Base-by-base conservation (phyloP, 2,888 invertebrate species). In the Andrena bicolor region DNA sequence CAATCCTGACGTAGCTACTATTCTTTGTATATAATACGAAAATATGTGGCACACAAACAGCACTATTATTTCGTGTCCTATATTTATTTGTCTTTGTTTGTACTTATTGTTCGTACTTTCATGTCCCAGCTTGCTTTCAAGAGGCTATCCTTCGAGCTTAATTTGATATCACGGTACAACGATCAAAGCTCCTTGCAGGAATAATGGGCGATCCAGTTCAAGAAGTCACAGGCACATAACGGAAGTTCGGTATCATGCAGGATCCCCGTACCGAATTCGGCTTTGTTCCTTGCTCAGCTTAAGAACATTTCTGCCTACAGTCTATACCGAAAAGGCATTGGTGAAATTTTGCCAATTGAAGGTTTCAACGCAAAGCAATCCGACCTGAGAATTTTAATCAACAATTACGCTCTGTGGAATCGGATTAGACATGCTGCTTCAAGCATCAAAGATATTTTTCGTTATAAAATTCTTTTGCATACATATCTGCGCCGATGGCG, bases 191-290 rank as follows among this genome's bases (percentile, higher is more conserved):
- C 48, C 32, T 20, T 69, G 56, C 51, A 71, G 56, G 78, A 74
- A 70, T 80, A 86, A 85, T 80, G 68, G 82, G 28, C 74, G 60
- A 87, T 87, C 83, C 41, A 41, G 87, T 85, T 85, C 73, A 74
- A 65, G 74, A 83, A 87, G 82, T 78, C 87, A 63, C 51, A 66
- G 53, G 41, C 56, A 76, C 65, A 76, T 70, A 60, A 63, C 58
- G 75, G 35, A 66, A 69, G 69, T 60, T 75, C 23, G n/a, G 72
- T 61, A 28, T 51, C 49, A 60, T 71, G n/a, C 48, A 30, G 70
- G 58, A 30, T 65, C 71, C 72, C 32, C 58, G 66, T 48, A 80
- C 74, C 64, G 78, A 75, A 78, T 66, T 58, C 48, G 30, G 63
- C 80, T 80, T 86, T 85, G 83, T 86, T 83, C 23, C 41, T 7